Conservation (phyloP, 2,797 vertebrate species). For the Halcyon leucocephala region DNA sequence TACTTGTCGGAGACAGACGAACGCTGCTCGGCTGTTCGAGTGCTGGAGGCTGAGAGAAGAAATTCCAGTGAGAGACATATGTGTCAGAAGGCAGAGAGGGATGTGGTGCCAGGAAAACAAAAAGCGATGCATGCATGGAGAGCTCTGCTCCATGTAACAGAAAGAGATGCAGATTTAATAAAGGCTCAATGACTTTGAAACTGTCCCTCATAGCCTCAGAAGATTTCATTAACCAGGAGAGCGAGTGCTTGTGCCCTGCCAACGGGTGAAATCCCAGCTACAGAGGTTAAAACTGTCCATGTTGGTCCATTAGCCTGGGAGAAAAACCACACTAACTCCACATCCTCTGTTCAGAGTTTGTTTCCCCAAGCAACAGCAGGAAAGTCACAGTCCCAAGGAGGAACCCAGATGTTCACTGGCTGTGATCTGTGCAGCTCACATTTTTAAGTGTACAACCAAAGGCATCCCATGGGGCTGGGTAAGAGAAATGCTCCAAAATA, state of each 20-base stretch:
- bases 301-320: neutral
- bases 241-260: rapidly evolving
- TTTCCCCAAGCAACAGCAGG: neutral
- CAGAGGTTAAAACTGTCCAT: neutral
- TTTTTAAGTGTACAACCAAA: neutral
- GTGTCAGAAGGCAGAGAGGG: conserved; percentile 1
- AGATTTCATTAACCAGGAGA: neutral
- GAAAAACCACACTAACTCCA: neutral
- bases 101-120: neutral
- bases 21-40: conserved; percentile 35
- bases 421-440: neutral
- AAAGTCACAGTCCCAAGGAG: neutral
- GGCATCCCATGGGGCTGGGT: neutral
- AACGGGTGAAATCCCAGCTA: neutral
- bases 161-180: neutral
- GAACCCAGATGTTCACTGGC: neutral
- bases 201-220: neutral
- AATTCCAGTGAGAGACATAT: conserved; percentile 45
- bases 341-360: neutral
- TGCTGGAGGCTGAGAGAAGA: conserved; percentile 55
- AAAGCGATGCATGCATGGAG: neutral
- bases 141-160: neutral
- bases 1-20: conserved; percentile 65
- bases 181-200: neutral
- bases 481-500: conserved; percentile 31